These are phyloP conservation scores for Pygoscelis adeliae DNA, from an alignment of 2,113 vertebrate genomes.

Conservation along the genomic window DNA sequence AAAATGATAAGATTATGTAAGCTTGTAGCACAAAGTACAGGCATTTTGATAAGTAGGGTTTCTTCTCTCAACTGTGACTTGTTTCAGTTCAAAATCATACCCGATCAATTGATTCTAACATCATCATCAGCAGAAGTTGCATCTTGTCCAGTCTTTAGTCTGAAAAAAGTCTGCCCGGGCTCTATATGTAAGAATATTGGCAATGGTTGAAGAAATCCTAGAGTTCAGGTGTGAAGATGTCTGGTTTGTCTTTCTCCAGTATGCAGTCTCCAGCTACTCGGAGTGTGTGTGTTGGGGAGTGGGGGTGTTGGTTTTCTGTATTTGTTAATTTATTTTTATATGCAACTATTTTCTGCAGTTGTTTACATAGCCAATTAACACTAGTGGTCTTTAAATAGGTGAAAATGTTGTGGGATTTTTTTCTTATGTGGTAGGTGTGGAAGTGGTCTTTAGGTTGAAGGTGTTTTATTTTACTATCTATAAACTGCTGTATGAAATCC, in stretches of 20 bases:
- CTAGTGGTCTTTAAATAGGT: neutral
- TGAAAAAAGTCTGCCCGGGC: neutral
- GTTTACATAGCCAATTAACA: neutral
- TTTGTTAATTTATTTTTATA: neutral
- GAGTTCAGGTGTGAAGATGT: neutral
- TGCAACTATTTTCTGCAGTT: neutral
- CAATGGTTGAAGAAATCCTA: neutral
- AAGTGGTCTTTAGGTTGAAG: neutral
- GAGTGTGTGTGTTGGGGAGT: accelerated
- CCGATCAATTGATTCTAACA: neutral
- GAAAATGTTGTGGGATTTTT: neutral
- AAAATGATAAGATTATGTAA: neutral
- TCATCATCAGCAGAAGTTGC: neutral
- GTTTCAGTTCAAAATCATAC: neutral
- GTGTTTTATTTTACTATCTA: neutral
- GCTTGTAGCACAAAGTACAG: neutral
- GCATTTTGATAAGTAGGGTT: neutral
- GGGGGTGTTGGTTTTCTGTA: neutral
- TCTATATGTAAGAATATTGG: neutral
- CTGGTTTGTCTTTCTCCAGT: neutral
- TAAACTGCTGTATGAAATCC: neutral
- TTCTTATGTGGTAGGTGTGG: neutral
- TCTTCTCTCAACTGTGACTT: neutral
- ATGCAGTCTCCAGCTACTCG: neutral
- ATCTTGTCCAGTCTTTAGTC: neutral